Base-by-base conservation (phyloP, 2,113 vertebrate genomes). In the Gulo gulo region DNA sequence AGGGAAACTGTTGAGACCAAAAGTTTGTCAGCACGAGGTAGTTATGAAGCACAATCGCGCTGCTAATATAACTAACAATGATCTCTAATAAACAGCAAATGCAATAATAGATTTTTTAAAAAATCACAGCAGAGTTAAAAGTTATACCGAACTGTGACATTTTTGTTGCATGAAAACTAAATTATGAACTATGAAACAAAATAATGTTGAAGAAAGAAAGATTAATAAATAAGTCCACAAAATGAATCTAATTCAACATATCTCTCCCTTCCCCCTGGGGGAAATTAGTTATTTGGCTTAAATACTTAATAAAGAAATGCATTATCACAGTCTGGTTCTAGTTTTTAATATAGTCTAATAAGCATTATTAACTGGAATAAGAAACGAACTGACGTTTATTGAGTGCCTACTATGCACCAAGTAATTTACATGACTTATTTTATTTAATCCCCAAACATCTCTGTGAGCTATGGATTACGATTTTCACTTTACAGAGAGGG, bases 261-360 rank as follows among this genome's bases (percentile, higher is more conserved):
- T 94, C 47, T 91, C 61, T 59, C 65, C 87, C 55, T 82, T 94
- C 71, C 73, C 90, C 87, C 80, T 84, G 63, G 73, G 96, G 97
- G 67, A 97, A 97, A 95, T 94, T 95, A 97, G 91, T 97, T 97
- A 96, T 95, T 98, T 96, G 97, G 97, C 84, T 97, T 97, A 97
- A 96, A 96, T 97, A 94, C 74, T 94, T 96, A 95, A 97, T 97
- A 97, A 97, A 97, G 95, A 95, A 97, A 97, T 97, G 69, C 94
- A 97, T 97, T 98, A 94, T 97, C 96, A 82, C 92, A 95, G 92
- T 67, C 96, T 97, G 84, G 63, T 67, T 97, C 97, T 95, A 88
- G 94, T 92, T 97, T 97, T 98, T 97, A 98, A 98, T 98, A 97
- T 95, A 96, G 80, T 95, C 59, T 97, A 97, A 97, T 98, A 97